Base-by-base conservation (phyloP, 53 echinoderm and acorn worm species). In the Luidia sarsii region DNA sequence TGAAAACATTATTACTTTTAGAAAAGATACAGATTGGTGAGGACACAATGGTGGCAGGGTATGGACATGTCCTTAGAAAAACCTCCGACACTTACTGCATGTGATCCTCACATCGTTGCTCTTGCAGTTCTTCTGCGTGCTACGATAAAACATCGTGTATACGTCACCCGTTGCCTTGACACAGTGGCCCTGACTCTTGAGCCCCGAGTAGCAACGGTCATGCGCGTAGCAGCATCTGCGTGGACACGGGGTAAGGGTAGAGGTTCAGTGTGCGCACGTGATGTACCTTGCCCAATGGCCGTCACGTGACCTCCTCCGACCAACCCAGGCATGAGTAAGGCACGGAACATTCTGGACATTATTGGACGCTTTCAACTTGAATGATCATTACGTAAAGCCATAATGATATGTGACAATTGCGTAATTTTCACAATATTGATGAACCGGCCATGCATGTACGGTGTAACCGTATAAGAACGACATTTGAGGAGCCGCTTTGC, bases 141-240 rank as follows among this genome's bases (percentile, higher is more conserved):
- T 60, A 31, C 60, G 77, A 32, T 77, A 77, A n/a, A 77, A 28
- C 59, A 77, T 77, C 9, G 60, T 61, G 77, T 77, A 77, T 13
- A 77, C 48, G 20, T 77, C 77, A 21, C 60, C 77, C 1, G 77
- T 77, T 20, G 32, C 21, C 5, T 43, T 37, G 13, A 43, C 43
- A 38, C 77, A 77, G 36, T 25, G 48, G 10, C 77, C 77, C 6
- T 16, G 11, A 21, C 77, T 59, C 48, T 77, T 77, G 14, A 62
- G 20, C 20, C 62, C 48, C 1, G 77, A 77, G 31, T 77, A 77
- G 33, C 77, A 77, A 29, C 33, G 60, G 21, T 77, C 77, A 48
- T 77, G 77, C 3, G 39, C 46, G 19, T 77, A 77, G 46, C 77
- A 77, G 21, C 77, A 77, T 46, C 77, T 77, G 20, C 2, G 35